A percentile compares a stretch with the other conserved stretches of the same genome.
These are phyloP conservation scores for Aphis craccivora DNA, from an alignment of 1,140 invertebrate species.

Conservation along the genomic window DNA sequence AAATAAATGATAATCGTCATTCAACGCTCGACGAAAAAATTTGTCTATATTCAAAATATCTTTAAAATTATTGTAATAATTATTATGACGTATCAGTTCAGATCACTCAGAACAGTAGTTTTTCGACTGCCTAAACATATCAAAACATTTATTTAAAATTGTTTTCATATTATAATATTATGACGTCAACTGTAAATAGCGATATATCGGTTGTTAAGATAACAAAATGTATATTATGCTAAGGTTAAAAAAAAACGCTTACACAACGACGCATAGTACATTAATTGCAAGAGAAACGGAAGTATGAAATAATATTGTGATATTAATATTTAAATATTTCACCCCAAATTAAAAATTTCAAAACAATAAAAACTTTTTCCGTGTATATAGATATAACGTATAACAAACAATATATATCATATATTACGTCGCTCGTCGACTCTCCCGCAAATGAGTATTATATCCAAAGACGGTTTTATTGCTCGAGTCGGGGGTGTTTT, in stretches of 20 bases:
- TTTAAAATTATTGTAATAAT: too few relatives aligned
- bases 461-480: constrained; percentile 25
- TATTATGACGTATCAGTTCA: too few relatives aligned
- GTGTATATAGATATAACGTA: not conserved
- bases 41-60: too few relatives aligned
- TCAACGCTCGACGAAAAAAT: too few relatives aligned
- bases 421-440: not conserved
- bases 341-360: not conserved
- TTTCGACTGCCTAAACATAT: too few relatives aligned
- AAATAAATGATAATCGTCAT: too few relatives aligned
- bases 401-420: not conserved
- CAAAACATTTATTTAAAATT: too few relatives aligned
- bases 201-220: too few relatives aligned
- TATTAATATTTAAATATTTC: not conserved
- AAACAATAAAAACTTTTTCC: not conserved
- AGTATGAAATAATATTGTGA: not conserved
- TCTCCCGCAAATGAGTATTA: not conserved
- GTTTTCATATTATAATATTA: too few relatives aligned
- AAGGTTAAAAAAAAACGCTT: not conserved
- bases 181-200: too few relatives aligned
- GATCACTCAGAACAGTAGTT: too few relatives aligned
- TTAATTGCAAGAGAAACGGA: not conserved
- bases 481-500: not conserved
- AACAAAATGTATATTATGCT: too few relatives aligned
- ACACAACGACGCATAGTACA: not conserved